phyloP scores from a whole-genome alignment of 2,888 invertebrate species.

The Poecilobothrus nobilitatus region DNA sequence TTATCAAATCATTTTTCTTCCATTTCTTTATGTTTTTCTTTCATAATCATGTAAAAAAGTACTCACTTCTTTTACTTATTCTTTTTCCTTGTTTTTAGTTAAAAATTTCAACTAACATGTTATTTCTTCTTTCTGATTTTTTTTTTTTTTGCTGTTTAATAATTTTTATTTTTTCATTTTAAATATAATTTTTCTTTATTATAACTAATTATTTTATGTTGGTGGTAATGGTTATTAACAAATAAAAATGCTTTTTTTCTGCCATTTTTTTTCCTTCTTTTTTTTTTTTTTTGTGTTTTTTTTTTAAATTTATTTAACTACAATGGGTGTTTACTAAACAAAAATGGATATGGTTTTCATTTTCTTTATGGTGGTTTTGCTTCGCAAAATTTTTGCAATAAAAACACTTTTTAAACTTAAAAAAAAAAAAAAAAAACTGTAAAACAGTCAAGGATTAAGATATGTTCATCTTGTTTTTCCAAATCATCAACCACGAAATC shows the following conservation, averaged over 20 bases:
- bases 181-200: not conserved
- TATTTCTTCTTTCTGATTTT: not conserved
- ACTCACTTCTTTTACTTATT: no score
- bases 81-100: no score
- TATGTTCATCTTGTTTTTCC: conserved; percentile 57
- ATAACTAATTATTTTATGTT: not conserved
- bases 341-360: conserved; percentile 2
- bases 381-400: not conserved
- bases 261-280: not conserved
- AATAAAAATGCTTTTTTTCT: not conserved
- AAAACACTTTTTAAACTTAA: conserved; percentile 16
- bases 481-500: conserved; percentile 42
- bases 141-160: not conserved
- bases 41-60: no score
- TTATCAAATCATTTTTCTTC: no score
- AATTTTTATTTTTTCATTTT: not conserved
- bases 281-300: not conserved
- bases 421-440: conserved; percentile 17
- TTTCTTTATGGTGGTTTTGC: not conserved
- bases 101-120: no score
- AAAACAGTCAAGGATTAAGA: conserved; percentile 47
- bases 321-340: not conserved
- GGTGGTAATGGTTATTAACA: not conserved
- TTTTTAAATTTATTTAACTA: not conserved
- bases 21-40: no score